Evolutionary conservation across 2,113 vertebrate genomes (phyloP), one percentile per base, ranked within the genome.

Genomic region (Sardina pilchardus): DNA sequence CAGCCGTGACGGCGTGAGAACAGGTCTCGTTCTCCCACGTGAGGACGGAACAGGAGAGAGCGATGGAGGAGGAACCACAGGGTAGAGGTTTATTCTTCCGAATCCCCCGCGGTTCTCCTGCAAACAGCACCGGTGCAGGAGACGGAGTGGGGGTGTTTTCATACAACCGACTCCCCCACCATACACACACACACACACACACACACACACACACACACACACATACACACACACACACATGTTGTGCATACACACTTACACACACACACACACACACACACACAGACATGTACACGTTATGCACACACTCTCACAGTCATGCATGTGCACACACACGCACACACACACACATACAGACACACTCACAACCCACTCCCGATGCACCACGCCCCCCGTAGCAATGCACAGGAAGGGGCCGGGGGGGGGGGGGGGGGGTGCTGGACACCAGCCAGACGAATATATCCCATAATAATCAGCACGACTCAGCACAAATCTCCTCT

Each of bases 101-200:
- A 50, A 17, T 50, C 48, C 48, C 48, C 48, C 12, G 48, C 48
- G 48, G 48, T 53, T 53, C 48, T n/a, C 56, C 21, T 63, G 9
- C 56, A 63, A 24, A 63, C 56, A 63, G 21, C 24, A 6, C 21
- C 56, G 21, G 56, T 63, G 56, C 21, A 63, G 56, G 6, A 26
- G 56, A 63, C 6, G 56, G 21, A 63, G 56, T 24, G 9, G 21
- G 24, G 56, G 1, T 8, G 56, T 26, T 63, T 26, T 63, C 24
- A 63, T 63, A n/a, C 56, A 9, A 8, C 56, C 50, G 50, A 19
- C 50, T 56, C 24, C 56, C 56, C 56, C 4, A 6, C 21, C 59
- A 63, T 21, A n/a, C 59, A 63, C 59, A 63, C 59, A 63, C 59
- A 63, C 59, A 63, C 59, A 63, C 24, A 63, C 59, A 63, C 59